Evolutionary conservation across 1,140 invertebrate genomes (phyloP), one percentile per base, ranked within the genome.

Genomic region (Drosophila pallidifrons): DNA sequence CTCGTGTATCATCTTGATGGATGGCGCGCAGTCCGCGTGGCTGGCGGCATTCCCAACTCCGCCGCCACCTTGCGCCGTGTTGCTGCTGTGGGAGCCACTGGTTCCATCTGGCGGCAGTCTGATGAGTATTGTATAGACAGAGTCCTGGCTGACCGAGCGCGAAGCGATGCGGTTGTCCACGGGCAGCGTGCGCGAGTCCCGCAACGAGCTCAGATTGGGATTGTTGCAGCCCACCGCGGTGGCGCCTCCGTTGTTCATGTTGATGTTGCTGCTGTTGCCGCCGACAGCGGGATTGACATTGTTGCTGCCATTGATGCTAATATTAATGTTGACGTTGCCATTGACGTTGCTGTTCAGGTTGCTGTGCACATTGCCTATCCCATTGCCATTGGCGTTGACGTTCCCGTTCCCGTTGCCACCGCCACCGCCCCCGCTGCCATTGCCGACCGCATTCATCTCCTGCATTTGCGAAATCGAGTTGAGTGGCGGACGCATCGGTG

Each of bases 51-150:
- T 43, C 92, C 93, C 94, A 20, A 76, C 20, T 5, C 28, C 67
- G n/a, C 38, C 47, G 5, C 55, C 67, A 8, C 32, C 45, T 6
- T 25, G 67, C n/a, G 54, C 70, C 7, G 51, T 55, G 13, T 54
- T 58, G 92, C 92, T 94, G 47, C 71, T 75, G 4, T 77, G 68
- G 86, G 93, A 94, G 16, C 72, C 69, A 30, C 94, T 75, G 66
- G 93, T 94, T 49, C 93, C 92, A 43, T 94, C 94, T 1, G 95
- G 95, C 46, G 97, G 97, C 74, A 99, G 93, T 79, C 96, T 94
- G 76, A 99, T 99, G 65, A 99, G 93, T 87, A 99, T 99, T 57
- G 98, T 99, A 94, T 98, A 99, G 5, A 99, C 96, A 43, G 95
- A 96, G 74, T 96, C 96, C 63, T 94, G 95, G 28, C 95, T 96